Conservation (phyloP, 2,797 vertebrate genomes). For the Crenuchus spilurus region DNA sequence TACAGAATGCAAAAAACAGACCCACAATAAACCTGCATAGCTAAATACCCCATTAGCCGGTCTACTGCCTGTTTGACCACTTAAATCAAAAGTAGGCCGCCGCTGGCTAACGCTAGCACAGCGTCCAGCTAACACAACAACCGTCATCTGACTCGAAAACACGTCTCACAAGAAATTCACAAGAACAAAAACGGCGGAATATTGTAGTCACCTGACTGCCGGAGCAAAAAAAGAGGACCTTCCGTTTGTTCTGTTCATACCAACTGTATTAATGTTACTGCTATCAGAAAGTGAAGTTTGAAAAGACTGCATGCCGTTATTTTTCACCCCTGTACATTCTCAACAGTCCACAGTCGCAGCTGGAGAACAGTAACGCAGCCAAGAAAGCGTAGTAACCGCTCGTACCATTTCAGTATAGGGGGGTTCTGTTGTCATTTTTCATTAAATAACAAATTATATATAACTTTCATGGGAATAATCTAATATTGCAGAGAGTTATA, state of each 20-base stretch:
- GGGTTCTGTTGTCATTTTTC: neutral
- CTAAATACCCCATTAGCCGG: neutral
- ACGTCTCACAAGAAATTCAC: neutral
- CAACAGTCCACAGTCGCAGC: slow-evolving; percentile 64
- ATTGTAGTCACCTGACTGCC: slow-evolving; percentile 74
- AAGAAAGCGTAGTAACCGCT: slow-evolving; percentile 72
- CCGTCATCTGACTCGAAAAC: slow-evolving; percentile 23
- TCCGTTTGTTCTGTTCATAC: slow-evolving; percentile 68
- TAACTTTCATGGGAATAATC: no score
- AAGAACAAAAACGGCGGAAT: slow-evolving; percentile 16
- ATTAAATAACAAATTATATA: fast-evolving
- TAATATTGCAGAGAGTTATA: fast-evolving
- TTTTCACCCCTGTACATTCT: slow-evolving; percentile 55
- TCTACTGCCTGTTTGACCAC: neutral
- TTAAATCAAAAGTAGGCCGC: neutral
- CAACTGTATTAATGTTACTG: slow-evolving; percentile 64
- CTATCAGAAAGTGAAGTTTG: slow-evolving; percentile 44
- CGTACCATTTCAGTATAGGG: slow-evolving; percentile 59
- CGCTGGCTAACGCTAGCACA: neutral
- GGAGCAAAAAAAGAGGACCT: slow-evolving; percentile 70
- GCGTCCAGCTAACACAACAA: neutral
- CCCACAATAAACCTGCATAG: neutral
- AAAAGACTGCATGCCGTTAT: neutral
- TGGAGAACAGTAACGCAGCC: slow-evolving; percentile 66
- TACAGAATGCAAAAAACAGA: neutral